Conservation (phyloP, 2,888 invertebrate genomes). For the Dorcus hopei region DNA sequence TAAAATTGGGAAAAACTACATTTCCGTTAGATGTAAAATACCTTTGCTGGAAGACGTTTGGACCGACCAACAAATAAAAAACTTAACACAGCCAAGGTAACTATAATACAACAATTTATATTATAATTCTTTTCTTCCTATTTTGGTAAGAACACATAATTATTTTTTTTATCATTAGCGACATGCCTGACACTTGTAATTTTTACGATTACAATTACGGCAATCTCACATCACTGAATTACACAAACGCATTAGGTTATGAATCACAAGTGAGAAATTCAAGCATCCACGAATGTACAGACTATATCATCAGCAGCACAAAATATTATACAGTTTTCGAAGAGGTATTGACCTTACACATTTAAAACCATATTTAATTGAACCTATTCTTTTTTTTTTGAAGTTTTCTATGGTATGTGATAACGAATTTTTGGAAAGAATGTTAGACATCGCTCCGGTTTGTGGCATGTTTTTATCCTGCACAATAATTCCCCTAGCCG, state of each 20-base stretch:
- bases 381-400: not conserved
- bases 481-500: constrained; percentile 11
- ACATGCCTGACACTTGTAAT: not conserved
- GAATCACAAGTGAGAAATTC: not conserved
- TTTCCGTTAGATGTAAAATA: constrained; percentile 12
- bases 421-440: not conserved
- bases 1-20: not conserved
- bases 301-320: not conserved
- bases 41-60: constrained; percentile 13
- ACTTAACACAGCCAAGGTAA: constrained; percentile 8
- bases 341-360: constrained; percentile 4
- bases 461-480: constrained; percentile 10
- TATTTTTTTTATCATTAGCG: not conserved
- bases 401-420: constrained; percentile 11
- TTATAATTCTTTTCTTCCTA: not conserved
- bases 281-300: not conserved
- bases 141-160: not conserved
- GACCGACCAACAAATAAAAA: constrained; percentile 11
- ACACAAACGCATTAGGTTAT: not conserved
- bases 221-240: constrained; percentile 3
- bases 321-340: constrained; percentile 1
- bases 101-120: too few species aligned
- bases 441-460: constrained; percentile 7
- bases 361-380: not conserved
- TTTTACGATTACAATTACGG: constrained; percentile 4